Base-by-base conservation (phyloP, 2,797 vertebrate genomes). In the Enteromius anoplus region DNA sequence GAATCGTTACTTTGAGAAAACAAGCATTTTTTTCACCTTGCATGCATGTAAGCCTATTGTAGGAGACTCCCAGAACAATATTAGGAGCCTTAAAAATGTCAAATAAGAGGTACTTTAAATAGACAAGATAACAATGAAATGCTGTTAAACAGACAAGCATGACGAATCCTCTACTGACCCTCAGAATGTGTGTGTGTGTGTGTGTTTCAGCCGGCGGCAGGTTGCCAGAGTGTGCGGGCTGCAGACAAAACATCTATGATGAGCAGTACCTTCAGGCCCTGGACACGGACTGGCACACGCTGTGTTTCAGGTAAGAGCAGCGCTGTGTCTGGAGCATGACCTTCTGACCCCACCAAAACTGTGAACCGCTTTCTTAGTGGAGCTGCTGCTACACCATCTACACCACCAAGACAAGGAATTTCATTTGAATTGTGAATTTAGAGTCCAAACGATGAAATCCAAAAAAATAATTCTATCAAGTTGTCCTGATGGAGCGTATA, bases 231-330 rank as follows among this genome's bases (percentile, higher is more conserved):
- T 99, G 98, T 91, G 94, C 96, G 1, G 97, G 96, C 91, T 99
- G 98, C 42, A 92, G 94, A 92, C 95, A 95, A 91, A 94, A 93
- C 91, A 98, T 99, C 93, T 97, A 95, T 55, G 97, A 99, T n/a
- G 97, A 97, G 84, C 97, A 97, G 93, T 99, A 97, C 90, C 95
- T 99, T 85, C 97, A 98, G 95, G 97, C 98, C 4, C 95, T 98
- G 90, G 95, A 91, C 77, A 92, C 92, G 0, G 96, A 98, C 93
- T 99, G 97, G 97, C 97, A 99, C 72, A 91, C 95, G 0, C 91
- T 95, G 92, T 99, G 97, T 91, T 99, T 99, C 96, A 96, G 97
- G 98, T 99, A 90, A 90, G 90, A 83, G 6, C 37, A 11, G 55
- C 2, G 3, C n/a, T 58, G n/a, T 3, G 11, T 60, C 53, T n/a